These are phyloP conservation scores for Pocillopora meandrina DNA, from an alignment of 92 coral and sea anemone genomes.

Conservation along the genomic window DNA sequence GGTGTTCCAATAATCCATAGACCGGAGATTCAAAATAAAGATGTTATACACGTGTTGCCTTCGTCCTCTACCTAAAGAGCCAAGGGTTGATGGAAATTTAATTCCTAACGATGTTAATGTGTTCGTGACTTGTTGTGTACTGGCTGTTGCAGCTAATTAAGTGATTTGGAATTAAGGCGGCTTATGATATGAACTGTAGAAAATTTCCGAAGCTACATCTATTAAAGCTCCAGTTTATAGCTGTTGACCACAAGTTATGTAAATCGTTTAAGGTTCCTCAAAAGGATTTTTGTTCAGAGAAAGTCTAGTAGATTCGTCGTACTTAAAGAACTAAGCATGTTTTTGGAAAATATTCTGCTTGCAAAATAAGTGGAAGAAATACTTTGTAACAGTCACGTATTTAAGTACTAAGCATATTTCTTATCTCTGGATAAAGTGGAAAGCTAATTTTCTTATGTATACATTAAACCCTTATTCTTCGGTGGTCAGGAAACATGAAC, in stretches of 20 bases:
- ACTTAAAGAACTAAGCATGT: constrained; percentile 9
- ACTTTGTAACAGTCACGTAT: not conserved
- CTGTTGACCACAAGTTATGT: not conserved
- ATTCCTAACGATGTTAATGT: constrained; percentile 8
- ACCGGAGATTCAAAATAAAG: not conserved
- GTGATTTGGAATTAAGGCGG: constrained; percentile 3
- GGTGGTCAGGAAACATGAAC: not conserved
- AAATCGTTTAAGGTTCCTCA: constrained; percentile 2
- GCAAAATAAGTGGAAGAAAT: constrained; percentile 1
- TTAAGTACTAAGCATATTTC: not conserved
- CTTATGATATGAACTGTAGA: not conserved
- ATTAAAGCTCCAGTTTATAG: not conserved
- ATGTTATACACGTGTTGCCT: not conserved
- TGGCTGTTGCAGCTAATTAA: constrained; percentile 6
- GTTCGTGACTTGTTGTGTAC: constrained; percentile 1
- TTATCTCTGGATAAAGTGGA: not conserved
- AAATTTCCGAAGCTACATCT: not conserved
- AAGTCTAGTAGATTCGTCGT: not conserved
- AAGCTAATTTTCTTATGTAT: constrained; percentile 14
- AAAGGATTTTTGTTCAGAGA: not conserved
- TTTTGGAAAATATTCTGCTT: constrained; percentile 7
- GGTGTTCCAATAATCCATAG: no score
- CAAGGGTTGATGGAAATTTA: not conserved
- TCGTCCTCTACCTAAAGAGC: not conserved
- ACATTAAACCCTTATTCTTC: not conserved